These are phyloP conservation scores for Spodoptera exigua DNA, from an alignment of 2,888 invertebrate species.

Conservation along the genomic window DNA sequence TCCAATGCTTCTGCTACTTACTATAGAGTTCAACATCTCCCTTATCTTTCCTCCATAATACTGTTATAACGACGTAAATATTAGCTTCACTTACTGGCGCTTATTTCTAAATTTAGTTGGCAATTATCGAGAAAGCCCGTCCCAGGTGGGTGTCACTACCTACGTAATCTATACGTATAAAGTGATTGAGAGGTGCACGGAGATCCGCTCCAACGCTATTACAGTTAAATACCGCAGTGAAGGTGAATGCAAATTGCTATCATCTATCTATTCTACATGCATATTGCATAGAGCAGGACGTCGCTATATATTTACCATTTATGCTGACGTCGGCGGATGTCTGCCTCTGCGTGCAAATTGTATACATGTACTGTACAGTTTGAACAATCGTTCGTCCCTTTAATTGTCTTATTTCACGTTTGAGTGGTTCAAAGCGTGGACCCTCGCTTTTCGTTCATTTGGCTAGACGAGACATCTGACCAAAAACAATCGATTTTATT, in stretches of 20 bases:
- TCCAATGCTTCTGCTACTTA: background rate
- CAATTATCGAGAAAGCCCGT: constrained; percentile 39
- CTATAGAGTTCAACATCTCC: background rate
- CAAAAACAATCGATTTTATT: constrained; percentile 22
- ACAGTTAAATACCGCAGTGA: constrained; percentile 50
- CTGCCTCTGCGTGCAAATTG: constrained; percentile 5
- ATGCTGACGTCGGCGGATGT: constrained; percentile 14
- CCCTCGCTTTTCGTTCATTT: constrained; percentile 20
- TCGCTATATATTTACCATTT: constrained; percentile 21
- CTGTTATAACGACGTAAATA: constrained; percentile 1
- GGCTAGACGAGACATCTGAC: constrained; percentile 26
- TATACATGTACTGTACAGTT: constrained; percentile 11
- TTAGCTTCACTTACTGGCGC: constrained; percentile 8
- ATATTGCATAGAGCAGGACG: constrained; percentile 25
- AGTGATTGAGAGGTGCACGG: constrained; percentile 22
- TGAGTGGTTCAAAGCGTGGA: constrained; percentile 17
- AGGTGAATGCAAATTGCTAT: constrained; percentile 57
- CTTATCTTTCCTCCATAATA: constrained; percentile 1
- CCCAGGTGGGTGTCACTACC: constrained; percentile 11
- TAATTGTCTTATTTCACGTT: constrained; percentile 41
- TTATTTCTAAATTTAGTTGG: constrained; percentile 28
- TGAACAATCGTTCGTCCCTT: constrained; percentile 24
- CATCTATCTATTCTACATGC: constrained; percentile 33
- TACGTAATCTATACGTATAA: constrained; percentile 19
- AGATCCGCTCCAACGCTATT: constrained; percentile 40